Percentiles rank a stretch among this genome's conserved stretches.
Evolutionary conservation across 2,888 invertebrate genomes (phyloP).

Genomic region (Lycocerus yunnanus): DNA sequence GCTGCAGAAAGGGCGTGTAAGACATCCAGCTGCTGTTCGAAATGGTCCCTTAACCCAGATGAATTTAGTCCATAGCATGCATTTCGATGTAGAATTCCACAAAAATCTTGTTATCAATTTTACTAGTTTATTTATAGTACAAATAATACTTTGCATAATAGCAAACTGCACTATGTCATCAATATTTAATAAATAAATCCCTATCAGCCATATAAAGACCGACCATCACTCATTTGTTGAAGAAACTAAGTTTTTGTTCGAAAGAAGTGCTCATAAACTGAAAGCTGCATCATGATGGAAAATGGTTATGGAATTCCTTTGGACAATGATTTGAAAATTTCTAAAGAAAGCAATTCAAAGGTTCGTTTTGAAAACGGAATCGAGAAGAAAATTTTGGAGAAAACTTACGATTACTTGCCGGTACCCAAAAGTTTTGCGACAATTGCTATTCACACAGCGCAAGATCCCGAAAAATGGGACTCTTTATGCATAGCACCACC

Average conservation of each 20-base stretch:
- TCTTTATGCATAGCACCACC: conserved; percentile 87
- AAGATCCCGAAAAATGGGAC: conserved; percentile 89
- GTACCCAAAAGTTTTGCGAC: conserved; percentile 80
- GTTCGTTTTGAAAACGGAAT: neutral
- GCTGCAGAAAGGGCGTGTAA: too few species aligned
- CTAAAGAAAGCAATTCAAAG: neutral
- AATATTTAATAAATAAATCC: too few species aligned
- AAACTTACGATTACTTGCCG: conserved; percentile 56
- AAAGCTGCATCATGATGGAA: neutral
- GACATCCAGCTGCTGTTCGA: too few species aligned
- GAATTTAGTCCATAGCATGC: too few species aligned
- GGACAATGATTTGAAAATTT: too few species aligned
- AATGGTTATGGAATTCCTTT: neutral
- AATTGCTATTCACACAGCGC: conserved; percentile 88
- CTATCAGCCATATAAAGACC: neutral
- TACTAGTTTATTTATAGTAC: too few species aligned
- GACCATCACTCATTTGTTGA: neutral
- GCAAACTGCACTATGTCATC: too few species aligned
- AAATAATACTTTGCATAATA: too few species aligned
- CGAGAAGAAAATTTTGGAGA: too few species aligned
- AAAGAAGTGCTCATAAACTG: neutral
- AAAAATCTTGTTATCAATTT: too few species aligned
- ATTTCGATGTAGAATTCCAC: too few species aligned
- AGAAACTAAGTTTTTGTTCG: neutral
- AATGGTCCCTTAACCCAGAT: too few species aligned